phyloP scores from a whole-genome alignment of 2,888 invertebrate genomes.

The Lithosia quadra region DNA sequence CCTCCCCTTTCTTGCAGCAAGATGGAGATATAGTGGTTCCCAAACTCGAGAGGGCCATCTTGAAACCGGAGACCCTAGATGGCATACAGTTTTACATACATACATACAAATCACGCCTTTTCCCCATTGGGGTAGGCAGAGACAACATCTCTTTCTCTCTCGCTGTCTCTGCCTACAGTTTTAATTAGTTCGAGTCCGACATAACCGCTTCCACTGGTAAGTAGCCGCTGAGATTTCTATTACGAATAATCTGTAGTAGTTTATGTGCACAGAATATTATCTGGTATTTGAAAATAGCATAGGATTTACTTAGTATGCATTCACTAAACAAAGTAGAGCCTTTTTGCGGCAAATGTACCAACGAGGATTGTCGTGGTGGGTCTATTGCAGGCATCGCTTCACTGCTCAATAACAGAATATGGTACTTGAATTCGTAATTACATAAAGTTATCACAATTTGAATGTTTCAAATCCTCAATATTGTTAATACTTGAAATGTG shows the following conservation, averaged over 20 bases:
- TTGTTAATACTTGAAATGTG: neutral
- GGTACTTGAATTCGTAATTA: conserved; percentile 16
- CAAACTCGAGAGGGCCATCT: too few relatives aligned
- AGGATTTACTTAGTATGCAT: neutral
- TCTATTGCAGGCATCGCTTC: conserved; percentile 29
- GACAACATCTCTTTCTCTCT: too few relatives aligned
- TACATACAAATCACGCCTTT: too few relatives aligned
- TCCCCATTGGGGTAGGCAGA: too few relatives aligned
- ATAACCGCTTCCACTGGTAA: too few relatives aligned
- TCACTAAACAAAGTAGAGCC: conserved; percentile 25
- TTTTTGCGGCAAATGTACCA: conserved; percentile 20
- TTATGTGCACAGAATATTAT: neutral
- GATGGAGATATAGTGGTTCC: too few relatives aligned
- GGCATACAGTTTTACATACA: too few relatives aligned
- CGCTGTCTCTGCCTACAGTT: too few relatives aligned
- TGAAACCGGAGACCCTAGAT: too few relatives aligned
- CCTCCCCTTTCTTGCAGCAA: too few relatives aligned
- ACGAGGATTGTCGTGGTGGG: conserved; percentile 23
- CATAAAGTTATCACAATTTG: neutral
- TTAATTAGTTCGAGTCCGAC: too few relatives aligned
- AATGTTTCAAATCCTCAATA: neutral
- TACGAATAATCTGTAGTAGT: neutral
- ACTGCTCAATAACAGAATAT: conserved; percentile 22
- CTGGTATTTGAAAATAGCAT: neutral
- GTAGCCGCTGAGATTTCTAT: too few relatives aligned